Evolutionary conservation across 2,888 invertebrate genomes (phyloP), one percentile per base, ranked within the genome.

Genomic region (Catocala nupta): DNA sequence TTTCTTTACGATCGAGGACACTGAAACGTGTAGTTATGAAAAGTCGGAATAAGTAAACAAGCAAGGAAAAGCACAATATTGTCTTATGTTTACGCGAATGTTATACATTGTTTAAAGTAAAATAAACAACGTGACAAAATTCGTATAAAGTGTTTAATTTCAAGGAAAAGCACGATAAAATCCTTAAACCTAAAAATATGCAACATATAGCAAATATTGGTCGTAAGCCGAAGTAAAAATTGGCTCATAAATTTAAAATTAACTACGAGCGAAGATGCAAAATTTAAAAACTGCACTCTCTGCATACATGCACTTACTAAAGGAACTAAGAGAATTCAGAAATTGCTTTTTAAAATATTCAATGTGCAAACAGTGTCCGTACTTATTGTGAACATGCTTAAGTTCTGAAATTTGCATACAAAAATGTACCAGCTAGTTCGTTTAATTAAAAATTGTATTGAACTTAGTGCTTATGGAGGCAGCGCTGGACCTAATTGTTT

Each of bases 381-480:
- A 62, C 25, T 25, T 60, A 51, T 49, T 45, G 39, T 13, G 34
- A 13, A 44, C 25, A 10, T 48, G 13, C 44, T 45, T 47, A 55
- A 47, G 47, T 56, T 72, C 52, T 50, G 9, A 34, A 57, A 13
- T 69, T 70, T 67, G 69, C 42, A 52, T 25, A 16, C 61, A 52
- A 68, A 72, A 68, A 58, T 65, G 64, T 63, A 43, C 33, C 33
- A 10, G 55, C 13, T 60, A 39, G 47, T 55, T 56, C 52, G 70
- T 66, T 73, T 71, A 77, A 75, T 75, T 75, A 77, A 75, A 76
- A 75, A 75, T 58, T 54, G 59, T 61, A 62, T 55, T 63, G 54
- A 43, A 55, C 47, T 49, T 62, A 50, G 36, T 47, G 56, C 60
- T 69, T 62, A 68, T 52, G 36, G 11, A 13, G 36, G 54, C 55